Percentiles rank a stretch among this genome's conserved stretches.
Conservation (phyloP, 92 coral and sea anemone genomes). For the Pocillopora meandrina region DNA sequence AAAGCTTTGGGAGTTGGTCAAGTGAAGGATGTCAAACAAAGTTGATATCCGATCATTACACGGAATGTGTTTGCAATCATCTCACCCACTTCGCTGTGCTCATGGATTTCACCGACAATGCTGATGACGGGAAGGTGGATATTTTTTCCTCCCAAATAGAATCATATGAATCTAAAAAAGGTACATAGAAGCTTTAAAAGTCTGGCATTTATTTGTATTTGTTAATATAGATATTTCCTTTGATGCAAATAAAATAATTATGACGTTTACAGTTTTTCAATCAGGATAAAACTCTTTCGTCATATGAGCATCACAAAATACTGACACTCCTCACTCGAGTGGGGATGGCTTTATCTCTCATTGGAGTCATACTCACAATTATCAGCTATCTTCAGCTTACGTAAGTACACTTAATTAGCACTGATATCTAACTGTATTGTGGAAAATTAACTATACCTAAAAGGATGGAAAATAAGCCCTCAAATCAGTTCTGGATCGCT, state of each 20-base stretch:
- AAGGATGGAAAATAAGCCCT: too few relatives aligned
- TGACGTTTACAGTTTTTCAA: too few relatives aligned
- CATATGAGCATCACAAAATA: not conserved
- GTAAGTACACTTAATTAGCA: not conserved
- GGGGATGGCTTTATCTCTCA: constrained; percentile 6
- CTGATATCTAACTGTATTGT: too few relatives aligned
- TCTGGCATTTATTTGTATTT: too few relatives aligned
- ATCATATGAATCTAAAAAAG: not conserved
- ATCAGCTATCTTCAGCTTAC: constrained; percentile 21
- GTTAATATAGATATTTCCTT: too few relatives aligned
- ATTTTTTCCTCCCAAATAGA: not conserved
- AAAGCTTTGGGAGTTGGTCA: not conserved
- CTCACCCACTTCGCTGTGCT: not conserved
- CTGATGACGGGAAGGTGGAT: too few relatives aligned
- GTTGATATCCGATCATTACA: not conserved
- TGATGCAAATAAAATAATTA: too few relatives aligned
- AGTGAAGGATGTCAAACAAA: not conserved
- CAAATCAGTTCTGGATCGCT: too few relatives aligned
- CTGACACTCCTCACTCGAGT: not conserved
- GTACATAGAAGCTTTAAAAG: too few relatives aligned
- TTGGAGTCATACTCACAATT: constrained; percentile 3
- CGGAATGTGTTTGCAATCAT: constrained; percentile 1
- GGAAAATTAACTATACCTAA: too few relatives aligned
- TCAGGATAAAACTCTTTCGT: too few relatives aligned
- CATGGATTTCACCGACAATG: not conserved